phyloP scores from a whole-genome alignment of 2,888 invertebrate species.

The Stenodera caucasica region DNA sequence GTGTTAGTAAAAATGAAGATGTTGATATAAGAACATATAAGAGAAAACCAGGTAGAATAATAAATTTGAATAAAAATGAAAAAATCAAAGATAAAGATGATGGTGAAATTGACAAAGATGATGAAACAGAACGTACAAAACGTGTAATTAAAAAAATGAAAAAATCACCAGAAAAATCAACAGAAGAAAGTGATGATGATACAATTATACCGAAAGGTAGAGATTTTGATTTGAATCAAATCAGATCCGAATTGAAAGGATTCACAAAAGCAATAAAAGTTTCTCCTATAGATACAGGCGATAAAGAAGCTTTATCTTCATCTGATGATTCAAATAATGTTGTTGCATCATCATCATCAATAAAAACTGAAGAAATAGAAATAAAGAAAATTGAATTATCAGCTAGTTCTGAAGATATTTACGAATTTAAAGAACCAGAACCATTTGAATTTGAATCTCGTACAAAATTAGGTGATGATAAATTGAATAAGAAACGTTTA shows the following conservation, averaged over 20 bases:
- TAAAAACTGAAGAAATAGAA: slow-evolving; percentile 36
- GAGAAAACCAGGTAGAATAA: slow-evolving; percentile 26
- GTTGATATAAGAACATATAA: slow-evolving; percentile 43
- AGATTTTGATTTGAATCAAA: slow-evolving; percentile 83
- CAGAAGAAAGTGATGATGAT: slow-evolving; percentile 57
- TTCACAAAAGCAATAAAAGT: slow-evolving; percentile 66
- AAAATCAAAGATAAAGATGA: slow-evolving; percentile 54
- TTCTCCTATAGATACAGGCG: slow-evolving; percentile 41
- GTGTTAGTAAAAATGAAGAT: slow-evolving; percentile 48
- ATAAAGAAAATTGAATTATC: slow-evolving; percentile 32
- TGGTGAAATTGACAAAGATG: slow-evolving; percentile 57
- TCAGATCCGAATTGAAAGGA: slow-evolving; percentile 81
- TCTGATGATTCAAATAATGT: slow-evolving; percentile 46
- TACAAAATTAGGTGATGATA: slow-evolving; percentile 48
- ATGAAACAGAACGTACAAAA: slow-evolving; percentile 41
- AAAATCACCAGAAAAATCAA: slow-evolving; percentile 54
- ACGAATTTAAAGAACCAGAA: slow-evolving; percentile 88
- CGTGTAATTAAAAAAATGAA: slow-evolving; percentile 49
- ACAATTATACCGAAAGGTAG: slow-evolving; percentile 63
- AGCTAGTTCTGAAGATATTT: slow-evolving; percentile 65
- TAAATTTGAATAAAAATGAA: slow-evolving; percentile 40
- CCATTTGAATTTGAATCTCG: slow-evolving; percentile 83
- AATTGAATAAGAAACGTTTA: slow-evolving; percentile 48
- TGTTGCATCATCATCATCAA: slow-evolving; percentile 29
- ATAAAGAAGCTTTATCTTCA: slow-evolving; percentile 46